Conservation (phyloP, 2,113 vertebrate species). For the Actinemys pallida region DNA sequence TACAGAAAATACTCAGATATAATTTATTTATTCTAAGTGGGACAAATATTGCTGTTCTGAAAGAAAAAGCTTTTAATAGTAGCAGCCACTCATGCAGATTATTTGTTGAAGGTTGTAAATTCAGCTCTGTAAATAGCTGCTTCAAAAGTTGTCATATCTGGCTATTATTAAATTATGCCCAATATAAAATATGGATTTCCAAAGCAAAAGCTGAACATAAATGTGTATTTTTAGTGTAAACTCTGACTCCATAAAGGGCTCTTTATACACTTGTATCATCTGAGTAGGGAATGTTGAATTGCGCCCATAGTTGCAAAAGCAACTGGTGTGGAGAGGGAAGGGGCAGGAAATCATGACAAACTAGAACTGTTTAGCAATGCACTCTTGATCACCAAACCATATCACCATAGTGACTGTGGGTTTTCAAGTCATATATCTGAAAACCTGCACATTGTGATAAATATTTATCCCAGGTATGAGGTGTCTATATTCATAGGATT, state of each 20-base stretch:
- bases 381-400: background rate
- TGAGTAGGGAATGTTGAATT: background rate
- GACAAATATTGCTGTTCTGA: conserved; percentile 37
- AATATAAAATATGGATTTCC: background rate
- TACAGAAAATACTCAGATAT: background rate
- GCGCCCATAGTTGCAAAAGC: background rate
- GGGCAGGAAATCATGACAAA: background rate
- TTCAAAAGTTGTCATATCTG: conserved; percentile 36
- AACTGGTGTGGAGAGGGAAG: background rate
- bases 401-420: background rate
- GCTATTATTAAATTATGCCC: background rate
- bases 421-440: background rate
- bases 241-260: background rate
- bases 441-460: background rate
- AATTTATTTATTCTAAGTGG: background rate
- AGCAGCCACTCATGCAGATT: conserved; percentile 12
- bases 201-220: background rate
- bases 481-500: background rate
- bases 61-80: background rate
- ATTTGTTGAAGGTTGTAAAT: conserved; percentile 6
- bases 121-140: conserved; percentile 18
- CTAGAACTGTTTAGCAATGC: background rate
- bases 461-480: background rate
- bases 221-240: background rate
- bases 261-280: background rate